Percentiles rank a stretch among this genome's conserved stretches.
Evolutionary conservation across 2,888 invertebrate species (phyloP).

Genomic region (Lacanobia wlatinum): DNA sequence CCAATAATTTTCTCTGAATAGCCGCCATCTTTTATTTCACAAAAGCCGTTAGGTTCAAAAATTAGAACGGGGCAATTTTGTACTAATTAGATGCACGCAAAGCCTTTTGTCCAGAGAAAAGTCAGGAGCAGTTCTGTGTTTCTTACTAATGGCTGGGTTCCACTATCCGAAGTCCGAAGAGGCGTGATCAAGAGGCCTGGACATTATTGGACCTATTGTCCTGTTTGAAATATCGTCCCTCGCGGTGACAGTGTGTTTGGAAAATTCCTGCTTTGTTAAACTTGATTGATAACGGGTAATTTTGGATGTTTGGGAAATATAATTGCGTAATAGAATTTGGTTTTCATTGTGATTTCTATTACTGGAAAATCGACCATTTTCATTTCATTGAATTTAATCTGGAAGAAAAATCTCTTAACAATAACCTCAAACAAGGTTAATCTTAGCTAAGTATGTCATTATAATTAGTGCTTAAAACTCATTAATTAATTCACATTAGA

Average conservation of each 20-base stretch:
- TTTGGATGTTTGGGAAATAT: slow-evolving; percentile 43
- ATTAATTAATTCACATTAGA: slow-evolving; percentile 43
- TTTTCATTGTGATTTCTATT: slow-evolving; percentile 33
- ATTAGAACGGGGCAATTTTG: slow-evolving; percentile 22
- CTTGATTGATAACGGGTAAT: slow-evolving; percentile 58
- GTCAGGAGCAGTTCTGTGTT: slow-evolving; percentile 63
- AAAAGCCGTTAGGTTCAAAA: slow-evolving; percentile 39
- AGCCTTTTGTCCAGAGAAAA: slow-evolving; percentile 59
- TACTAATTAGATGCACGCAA: slow-evolving; percentile 51
- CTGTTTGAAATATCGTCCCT: slow-evolving; percentile 63
- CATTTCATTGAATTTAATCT: background rate
- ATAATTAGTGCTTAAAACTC: slow-evolving; percentile 24
- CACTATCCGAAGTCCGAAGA: slow-evolving; percentile 55
- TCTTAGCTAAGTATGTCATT: background rate
- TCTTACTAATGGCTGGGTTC: slow-evolving; percentile 39
- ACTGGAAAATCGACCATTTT: background rate
- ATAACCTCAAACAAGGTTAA: background rate
- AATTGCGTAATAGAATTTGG: slow-evolving; percentile 43
- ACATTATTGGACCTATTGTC: slow-evolving; percentile 59
- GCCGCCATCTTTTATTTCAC: slow-evolving; percentile 33
- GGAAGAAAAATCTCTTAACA: background rate
- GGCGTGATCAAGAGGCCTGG: slow-evolving; percentile 60
- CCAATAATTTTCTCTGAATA: slow-evolving; percentile 44
- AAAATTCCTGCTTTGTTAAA: slow-evolving; percentile 62
- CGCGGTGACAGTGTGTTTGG: slow-evolving; percentile 60